Evolutionary conservation across 30 jellyfish, hydroid and myxozoan species (phyloP).

Genomic region (Chrysaora quinquecirrha): DNA sequence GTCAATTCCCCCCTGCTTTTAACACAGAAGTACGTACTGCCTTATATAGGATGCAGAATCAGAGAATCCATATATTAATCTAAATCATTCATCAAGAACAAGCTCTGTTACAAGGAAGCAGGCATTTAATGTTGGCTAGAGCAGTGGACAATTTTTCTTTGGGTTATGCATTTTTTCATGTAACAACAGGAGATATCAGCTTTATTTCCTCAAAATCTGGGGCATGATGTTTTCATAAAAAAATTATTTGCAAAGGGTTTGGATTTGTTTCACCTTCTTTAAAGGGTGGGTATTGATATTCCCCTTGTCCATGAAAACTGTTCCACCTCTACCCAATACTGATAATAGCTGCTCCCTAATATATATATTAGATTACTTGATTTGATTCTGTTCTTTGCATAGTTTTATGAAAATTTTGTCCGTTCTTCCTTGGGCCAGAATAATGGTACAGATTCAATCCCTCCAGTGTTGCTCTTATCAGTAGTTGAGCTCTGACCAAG

Average conservation of each 20-base stretch:
- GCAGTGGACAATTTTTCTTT: background rate
- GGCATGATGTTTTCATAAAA: background rate
- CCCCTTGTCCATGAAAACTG: constrained; percentile 1
- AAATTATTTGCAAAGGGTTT: background rate
- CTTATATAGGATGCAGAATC: constrained; percentile 1
- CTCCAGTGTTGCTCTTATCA: constrained; percentile 4
- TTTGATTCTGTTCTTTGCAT: background rate
- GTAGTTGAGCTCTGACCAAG: constrained; percentile 12
- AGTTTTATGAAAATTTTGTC: background rate
- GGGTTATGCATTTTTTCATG: constrained; percentile 1
- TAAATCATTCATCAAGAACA: background rate
- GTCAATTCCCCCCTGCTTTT: constrained; percentile 4
- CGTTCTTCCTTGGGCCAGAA: constrained; percentile 6
- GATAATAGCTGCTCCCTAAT: constrained; percentile 2
- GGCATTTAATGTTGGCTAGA: background rate
- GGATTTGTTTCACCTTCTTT: constrained; percentile 1
- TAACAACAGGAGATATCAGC: constrained; percentile 2
- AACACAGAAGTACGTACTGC: constrained; percentile 4
- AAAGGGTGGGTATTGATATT: background rate
- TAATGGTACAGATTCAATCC: background rate
- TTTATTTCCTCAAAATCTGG: background rate
- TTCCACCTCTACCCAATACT: constrained; percentile 4
- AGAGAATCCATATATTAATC: background rate
- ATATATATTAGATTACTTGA: background rate
- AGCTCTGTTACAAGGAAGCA: constrained; percentile 4